Conservation (phyloP, 2,888 invertebrate species). For the Coecobrya sp. region DNA sequence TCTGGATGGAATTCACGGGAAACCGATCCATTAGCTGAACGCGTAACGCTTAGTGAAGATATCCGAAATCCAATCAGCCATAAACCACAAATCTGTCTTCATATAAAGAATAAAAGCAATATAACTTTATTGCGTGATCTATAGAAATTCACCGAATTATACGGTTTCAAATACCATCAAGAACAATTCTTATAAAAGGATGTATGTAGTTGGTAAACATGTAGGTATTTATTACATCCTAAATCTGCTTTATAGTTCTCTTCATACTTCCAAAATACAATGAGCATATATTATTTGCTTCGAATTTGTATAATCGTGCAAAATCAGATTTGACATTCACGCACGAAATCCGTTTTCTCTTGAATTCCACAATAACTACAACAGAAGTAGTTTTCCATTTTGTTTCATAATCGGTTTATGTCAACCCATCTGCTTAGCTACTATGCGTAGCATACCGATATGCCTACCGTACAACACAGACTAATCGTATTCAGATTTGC, state of each 20-base stretch:
- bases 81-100: too few species aligned
- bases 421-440: too few species aligned
- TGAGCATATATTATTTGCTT: neutral
- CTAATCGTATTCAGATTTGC: too few species aligned
- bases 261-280: neutral
- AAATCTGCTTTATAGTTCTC: neutral
- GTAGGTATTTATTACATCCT: neutral
- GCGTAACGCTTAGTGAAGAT: too few species aligned
- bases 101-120: neutral
- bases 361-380: neutral
- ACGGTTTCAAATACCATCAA: neutral
- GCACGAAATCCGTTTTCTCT: neutral
- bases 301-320: neutral
- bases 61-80: too few species aligned
- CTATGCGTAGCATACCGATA: too few species aligned
- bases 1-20: too few species aligned
- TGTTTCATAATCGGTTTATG: too few species aligned
- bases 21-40: too few species aligned
- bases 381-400: neutral
- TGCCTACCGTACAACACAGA: too few species aligned
- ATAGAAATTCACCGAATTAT: neutral
- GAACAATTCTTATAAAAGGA: neutral
- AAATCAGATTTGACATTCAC: conserved; percentile 42
- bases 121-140: neutral
- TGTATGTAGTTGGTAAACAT: neutral